A percentile compares a stretch with the other conserved stretches of the same genome.
These are phyloP conservation scores for Yponomeuta plumbellus DNA, from an alignment of 2,888 invertebrate species.

Conservation along the genomic window DNA sequence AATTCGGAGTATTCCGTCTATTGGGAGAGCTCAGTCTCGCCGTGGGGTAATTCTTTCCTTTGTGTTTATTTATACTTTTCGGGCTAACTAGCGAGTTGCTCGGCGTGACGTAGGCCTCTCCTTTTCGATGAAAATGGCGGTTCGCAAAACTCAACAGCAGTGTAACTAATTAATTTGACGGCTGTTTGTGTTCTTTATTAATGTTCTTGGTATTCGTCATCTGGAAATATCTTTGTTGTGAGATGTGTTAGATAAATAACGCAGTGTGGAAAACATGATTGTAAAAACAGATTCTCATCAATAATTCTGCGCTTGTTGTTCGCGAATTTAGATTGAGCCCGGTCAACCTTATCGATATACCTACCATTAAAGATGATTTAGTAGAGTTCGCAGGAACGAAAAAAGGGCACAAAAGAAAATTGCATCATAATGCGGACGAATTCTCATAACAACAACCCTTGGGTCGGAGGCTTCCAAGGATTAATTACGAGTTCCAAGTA, in stretches of 20 bases:
- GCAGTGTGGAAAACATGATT: background rate
- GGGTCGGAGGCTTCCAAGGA: conserved; percentile 73
- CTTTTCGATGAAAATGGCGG: background rate
- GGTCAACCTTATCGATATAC: background rate
- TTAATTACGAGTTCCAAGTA: conserved; percentile 76
- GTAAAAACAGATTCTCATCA: background rate
- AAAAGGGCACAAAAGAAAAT: conserved; percentile 39
- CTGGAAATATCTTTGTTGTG: background rate
- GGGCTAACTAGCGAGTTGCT: background rate
- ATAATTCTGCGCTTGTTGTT: background rate
- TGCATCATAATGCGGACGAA: conserved; percentile 60
- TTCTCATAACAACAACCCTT: conserved; percentile 72
- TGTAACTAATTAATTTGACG: background rate
- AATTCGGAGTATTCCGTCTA: conserved; percentile 16
- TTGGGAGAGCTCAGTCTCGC: conserved; percentile 12
- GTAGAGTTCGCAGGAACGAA: background rate
- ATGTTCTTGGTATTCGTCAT: background rate
- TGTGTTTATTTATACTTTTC: conserved; percentile 17
- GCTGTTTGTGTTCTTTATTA: background rate
- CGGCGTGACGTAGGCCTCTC: background rate
- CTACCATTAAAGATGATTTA: background rate
- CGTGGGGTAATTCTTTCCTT: conserved; percentile 5
- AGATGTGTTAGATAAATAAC: background rate
- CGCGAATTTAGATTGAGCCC: background rate
- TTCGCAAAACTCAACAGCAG: background rate